Evolutionary conservation across 2,113 vertebrate species (phyloP), one percentile per base, ranked within the genome.

Genomic region (Oreotrochilus melanogaster): DNA sequence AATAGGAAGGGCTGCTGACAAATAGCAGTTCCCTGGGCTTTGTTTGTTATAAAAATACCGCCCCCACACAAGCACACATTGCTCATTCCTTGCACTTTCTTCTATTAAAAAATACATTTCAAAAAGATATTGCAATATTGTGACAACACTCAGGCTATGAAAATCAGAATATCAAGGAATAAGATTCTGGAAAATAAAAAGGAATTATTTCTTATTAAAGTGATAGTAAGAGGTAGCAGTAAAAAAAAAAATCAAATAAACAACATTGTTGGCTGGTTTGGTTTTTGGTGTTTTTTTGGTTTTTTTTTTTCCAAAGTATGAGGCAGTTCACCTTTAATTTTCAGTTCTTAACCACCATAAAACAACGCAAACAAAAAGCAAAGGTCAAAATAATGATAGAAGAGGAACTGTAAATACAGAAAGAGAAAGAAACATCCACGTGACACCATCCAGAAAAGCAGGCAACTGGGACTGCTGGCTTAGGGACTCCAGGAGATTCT

Each of bases 231-330:
- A 82, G 5, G 25, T 30, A 92, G 35, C 45, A 70, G 12, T 37
- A 5, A 75, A 56, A 83, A 84, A 70, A 84, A 70, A n/a, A 25
- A 25, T 71, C 10, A 80, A 51, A 60, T 10, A 42, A 72, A 57
- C 5, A 14, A 21, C 19, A 27, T 1, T 30, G 25, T 18, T 61
- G 7, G 4, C 18, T 80, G 6, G 48, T 23, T 0, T 37, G 37
- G 37, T 37, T 37, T 37, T 37, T 37, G 37, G n/a, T 37, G 35
- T 39, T 39, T 39, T 11, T 39, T 39, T 39, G 39, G 8, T 37
- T 37, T 37, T 17, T 4, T 65, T 64, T 70, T 62, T 86, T 65
- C 22, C 35, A 30, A 12, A 57, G 35, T 16, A 16, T 18, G 9
- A 74, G 28, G 24, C 17, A 30, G 15, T 72, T 71, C 16, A 56